Conservation (phyloP, 2,113 vertebrate genomes). For the Nycticryphes semicollaris region DNA sequence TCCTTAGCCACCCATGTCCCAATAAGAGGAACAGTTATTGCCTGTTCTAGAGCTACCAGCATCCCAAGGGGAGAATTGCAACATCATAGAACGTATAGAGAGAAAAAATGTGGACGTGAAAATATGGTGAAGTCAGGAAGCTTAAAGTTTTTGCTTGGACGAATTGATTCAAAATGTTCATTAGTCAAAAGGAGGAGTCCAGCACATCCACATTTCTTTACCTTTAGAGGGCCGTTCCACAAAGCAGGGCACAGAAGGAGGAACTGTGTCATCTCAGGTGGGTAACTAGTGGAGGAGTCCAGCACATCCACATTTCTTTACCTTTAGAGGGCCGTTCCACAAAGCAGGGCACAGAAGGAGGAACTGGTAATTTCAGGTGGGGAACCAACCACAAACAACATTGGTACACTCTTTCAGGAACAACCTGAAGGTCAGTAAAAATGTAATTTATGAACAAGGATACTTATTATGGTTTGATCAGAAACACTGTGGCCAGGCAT, state of each 20-base stretch:
- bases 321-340: rapidly evolving
- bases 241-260: not conserved
- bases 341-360: not conserved
- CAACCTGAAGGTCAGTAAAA: not conserved
- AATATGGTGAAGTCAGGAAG: not conserved
- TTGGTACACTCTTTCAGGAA: not conserved
- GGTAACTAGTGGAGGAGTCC: not conserved
- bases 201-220: not conserved
- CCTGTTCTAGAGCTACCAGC: not conserved
- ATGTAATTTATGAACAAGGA: not conserved
- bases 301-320: not conserved
- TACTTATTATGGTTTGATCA: not conserved
- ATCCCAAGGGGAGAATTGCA: not conserved
- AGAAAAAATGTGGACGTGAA: not conserved
- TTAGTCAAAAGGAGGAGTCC: not conserved
- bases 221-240: rapidly evolving
- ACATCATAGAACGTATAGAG: not conserved
- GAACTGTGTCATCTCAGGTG: not conserved
- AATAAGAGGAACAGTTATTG: not conserved
- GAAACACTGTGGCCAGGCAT: not conserved
- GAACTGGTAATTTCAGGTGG: not conserved
- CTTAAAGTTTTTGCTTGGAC: not conserved
- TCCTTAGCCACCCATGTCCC: not conserved
- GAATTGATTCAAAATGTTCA: not conserved
- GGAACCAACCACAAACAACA: not conserved